Base-by-base conservation (phyloP, 2,113 vertebrate species). In the Chloroceryle aenea region DNA sequence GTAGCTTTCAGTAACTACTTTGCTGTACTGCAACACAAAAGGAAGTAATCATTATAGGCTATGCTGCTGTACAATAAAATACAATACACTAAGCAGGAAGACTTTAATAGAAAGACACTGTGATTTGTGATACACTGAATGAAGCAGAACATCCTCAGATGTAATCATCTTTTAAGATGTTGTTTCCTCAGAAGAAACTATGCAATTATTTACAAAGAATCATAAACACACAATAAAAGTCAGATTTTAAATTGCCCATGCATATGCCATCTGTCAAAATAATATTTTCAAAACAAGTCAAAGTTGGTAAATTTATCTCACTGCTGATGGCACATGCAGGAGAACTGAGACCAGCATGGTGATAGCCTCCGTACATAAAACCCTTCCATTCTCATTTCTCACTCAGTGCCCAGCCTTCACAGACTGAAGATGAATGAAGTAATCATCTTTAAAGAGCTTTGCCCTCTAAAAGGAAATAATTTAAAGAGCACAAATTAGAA, bases 251-350 rank as follows among this genome's bases (percentile, higher is more conserved):
- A 89, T 58, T 87, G 85, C 77, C 78, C 12, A 2, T 42, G 85
- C 63, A 69, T 83, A 76, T 71, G 78, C 36, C 79, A 94, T 76
- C 89, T 94, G 91, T 90, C 95, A 89, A 95, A 93, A 87, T 50
- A 43, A 69, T 85, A 90, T 79, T 82, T 85, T 23, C 25, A 47
- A 62, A 76, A 69, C 64, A 85, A 94, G 58, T 64, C 71, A 34
- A 89, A 93, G 63, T 96, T 69, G 76, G 85, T 64, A 20, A 58
- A 90, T 83, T 56, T 87, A 76, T 94, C 68, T 89, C 14, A 5
- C 92, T 12, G 9, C 40, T 61, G 69, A 73, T 48, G 67, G 55
- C 40, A 9, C 1, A 18, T 6, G 52, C 77, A 42, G 55, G 67
- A 72, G 72, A 64, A 21, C 43, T 38, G 69, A 68, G 91, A 91